Evolutionary conservation across 1,140 invertebrate species (phyloP), one percentile per base, ranked within the genome.

Genomic region (Druon quercuslanigerum): DNA sequence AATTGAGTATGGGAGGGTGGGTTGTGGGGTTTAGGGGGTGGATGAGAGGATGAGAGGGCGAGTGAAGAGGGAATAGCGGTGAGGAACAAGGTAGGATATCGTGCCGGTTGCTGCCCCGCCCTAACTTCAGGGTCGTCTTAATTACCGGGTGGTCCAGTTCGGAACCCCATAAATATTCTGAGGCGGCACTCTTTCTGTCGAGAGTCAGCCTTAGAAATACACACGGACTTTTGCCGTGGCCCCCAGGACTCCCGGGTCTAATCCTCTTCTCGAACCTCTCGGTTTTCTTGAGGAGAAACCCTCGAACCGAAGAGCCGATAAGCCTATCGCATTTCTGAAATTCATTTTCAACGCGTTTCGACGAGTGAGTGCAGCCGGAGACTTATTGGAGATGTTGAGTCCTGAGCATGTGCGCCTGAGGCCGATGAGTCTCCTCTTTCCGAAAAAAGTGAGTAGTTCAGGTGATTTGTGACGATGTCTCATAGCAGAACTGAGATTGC

Each of bases 121-220:
- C 86, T 84, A 75, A 82, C 85, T 87, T 89, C 87, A 88, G 83
- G 87, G 85, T 86, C 86, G 87, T 89, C 86, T 87, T 88, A 89
- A 89, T 89, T 88, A 89, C 86, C 88, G 88, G 88, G 88, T 89
- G 88, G 88, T 89, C 88, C 86, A 88, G 83, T 87, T 88, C 85
- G 84, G 81, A 87, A 89, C 83, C 85, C 87, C 86, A 89, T 88
- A 89, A 89, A 89, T 89, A 89, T 89, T 88, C 84, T 81, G 83
- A 83, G 84, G 86, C 88, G 86, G 85, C 85, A 87, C 84, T 87
- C 85, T 85, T 87, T 87, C 86, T 85, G 82, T 81, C 79, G 77
- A 83, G 78, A 85, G 75, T 82, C 80, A 79, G 79, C 78, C 77
- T 81, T 76, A 76, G 74, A 72, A 81, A 81, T 80, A 83, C 78